A percentile compares a stretch with the other conserved stretches of the same genome.
Evolutionary conservation across 1,140 invertebrate species (phyloP).

Genomic region (Elymnias hypermnestra): DNA sequence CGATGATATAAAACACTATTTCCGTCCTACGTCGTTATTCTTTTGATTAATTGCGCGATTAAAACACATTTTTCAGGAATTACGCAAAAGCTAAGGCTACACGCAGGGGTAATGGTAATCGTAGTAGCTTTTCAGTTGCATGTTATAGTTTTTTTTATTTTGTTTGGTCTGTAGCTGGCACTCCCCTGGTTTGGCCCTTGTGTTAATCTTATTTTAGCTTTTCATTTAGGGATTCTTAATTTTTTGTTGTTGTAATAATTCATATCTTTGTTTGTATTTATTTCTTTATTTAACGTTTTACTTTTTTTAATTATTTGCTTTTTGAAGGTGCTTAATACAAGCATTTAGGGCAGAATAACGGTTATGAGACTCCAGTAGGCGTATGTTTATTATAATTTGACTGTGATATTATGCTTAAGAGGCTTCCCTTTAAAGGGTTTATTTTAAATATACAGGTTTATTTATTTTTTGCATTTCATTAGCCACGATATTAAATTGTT

Average conservation of each 20-base stretch:
- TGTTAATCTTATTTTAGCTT: constrained; percentile 49
- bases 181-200: constrained; percentile 72
- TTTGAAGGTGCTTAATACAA: constrained; percentile 27
- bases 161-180: constrained; percentile 72
- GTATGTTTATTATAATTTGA: constrained; percentile 38
- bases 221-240: constrained; percentile 29
- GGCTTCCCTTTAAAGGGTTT: constrained; percentile 7
- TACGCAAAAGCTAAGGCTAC: constrained; percentile 12
- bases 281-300: constrained; percentile 19
- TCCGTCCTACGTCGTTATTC: constrained; percentile 21
- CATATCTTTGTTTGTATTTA: no score
- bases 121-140: constrained; percentile 61
- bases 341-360: constrained; percentile 21
- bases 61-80: no score
- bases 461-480: no score
- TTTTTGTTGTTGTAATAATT: constrained; percentile 15
- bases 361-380: constrained; percentile 49
- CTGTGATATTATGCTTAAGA: constrained; percentile 73
- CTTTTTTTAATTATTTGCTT: constrained; percentile 10
- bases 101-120: constrained; percentile 52
- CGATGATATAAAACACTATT: no score
- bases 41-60: no score
- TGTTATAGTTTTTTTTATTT: constrained; percentile 54
- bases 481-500: no score
- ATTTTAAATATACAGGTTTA: no score